These are phyloP conservation scores for Gari tellinella DNA, from an alignment of 2,888 invertebrate genomes.

Conservation along the genomic window DNA sequence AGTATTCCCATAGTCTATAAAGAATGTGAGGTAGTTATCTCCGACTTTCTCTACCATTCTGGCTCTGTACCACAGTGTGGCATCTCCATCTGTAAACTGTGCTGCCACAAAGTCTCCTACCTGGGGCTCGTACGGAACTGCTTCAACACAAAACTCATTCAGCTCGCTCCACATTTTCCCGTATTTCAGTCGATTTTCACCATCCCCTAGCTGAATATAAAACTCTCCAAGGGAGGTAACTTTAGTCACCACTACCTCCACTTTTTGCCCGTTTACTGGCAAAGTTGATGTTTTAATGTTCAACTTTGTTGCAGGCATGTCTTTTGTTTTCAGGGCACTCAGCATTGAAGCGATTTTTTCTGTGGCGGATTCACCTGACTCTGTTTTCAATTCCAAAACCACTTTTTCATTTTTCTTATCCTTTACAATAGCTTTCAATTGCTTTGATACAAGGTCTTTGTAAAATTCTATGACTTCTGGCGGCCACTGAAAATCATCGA, in stretches of 20 bases:
- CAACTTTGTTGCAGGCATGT: no score
- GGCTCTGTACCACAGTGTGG: constrained; percentile 31
- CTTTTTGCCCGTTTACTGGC: constrained; percentile 1
- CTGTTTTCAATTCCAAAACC: constrained; percentile 15
- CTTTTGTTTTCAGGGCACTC: no score
- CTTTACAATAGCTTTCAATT: constrained; percentile 30
- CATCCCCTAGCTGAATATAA: constrained; percentile 12
- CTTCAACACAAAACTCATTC: constrained; percentile 82
- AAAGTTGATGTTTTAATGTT: no score
- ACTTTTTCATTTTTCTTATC: constrained; percentile 15
- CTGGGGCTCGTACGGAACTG: constrained; percentile 41
- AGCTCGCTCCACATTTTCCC: constrained; percentile 82
- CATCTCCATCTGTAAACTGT: constrained; percentile 25
- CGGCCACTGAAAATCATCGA: neutral
- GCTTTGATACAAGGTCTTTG: constrained; percentile 12
- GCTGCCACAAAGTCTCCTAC: constrained; percentile 62
- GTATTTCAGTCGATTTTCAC: constrained; percentile 11
- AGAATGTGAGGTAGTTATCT: constrained; percentile 88
- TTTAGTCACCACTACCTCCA: constrained; percentile 4
- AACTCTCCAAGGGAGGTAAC: constrained; percentile 3
- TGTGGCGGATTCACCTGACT: neutral
- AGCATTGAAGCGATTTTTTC: neutral
- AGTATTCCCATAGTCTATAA: constrained; percentile 87
- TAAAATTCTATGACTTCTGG: constrained; percentile 19
- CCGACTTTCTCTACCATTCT: constrained; percentile 30